A percentile compares a stretch with the other conserved stretches of the same genome.
Evolutionary conservation across 2,888 invertebrate species (phyloP).

Genomic region (Listrodromus nycthemerus): DNA sequence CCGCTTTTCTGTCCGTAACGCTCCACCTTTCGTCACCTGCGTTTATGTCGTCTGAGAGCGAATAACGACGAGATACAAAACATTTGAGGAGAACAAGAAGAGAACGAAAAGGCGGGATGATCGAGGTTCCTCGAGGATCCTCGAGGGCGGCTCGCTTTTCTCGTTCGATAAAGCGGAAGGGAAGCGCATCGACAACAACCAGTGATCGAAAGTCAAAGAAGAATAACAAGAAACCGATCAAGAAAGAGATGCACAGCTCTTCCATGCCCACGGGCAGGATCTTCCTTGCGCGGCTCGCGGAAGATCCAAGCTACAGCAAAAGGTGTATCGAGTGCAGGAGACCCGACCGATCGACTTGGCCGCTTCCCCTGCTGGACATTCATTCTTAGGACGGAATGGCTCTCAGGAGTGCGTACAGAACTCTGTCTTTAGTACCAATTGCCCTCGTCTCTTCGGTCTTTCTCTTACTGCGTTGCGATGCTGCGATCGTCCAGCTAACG

Average conservation of each 20-base stretch:
- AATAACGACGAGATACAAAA: constrained; percentile 9
- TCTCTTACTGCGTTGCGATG: constrained; percentile 16
- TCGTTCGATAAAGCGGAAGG: constrained; percentile 16
- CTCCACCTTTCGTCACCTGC: constrained; percentile 23
- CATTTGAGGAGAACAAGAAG: constrained; percentile 1
- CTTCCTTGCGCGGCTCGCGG: neutral
- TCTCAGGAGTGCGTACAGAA: constrained; percentile 17
- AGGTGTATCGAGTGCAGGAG: constrained; percentile 11
- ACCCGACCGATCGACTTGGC: constrained; percentile 16
- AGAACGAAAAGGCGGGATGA: neutral
- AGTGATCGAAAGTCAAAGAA: constrained; percentile 26
- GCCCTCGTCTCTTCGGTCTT: constrained; percentile 22
- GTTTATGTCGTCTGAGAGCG: constrained; percentile 22
- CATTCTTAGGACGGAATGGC: constrained; percentile 40
- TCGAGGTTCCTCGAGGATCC: neutral
- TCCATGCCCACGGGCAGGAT: constrained; percentile 18
- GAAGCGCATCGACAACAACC: neutral
- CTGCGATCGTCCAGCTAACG: constrained; percentile 32
- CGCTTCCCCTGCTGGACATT: constrained; percentile 21
- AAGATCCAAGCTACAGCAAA: constrained; percentile 10
- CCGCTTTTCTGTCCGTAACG: constrained; percentile 17
- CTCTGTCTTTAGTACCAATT: constrained; percentile 25
- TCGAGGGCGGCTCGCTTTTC: constrained; percentile 32
- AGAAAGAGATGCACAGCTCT: constrained; percentile 31
- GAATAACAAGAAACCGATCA: constrained; percentile 10